A percentile compares a stretch with the other conserved stretches of the same genome.
Conservation (phyloP, 1,140 invertebrate genomes). For the Conus betulinus region DNA sequence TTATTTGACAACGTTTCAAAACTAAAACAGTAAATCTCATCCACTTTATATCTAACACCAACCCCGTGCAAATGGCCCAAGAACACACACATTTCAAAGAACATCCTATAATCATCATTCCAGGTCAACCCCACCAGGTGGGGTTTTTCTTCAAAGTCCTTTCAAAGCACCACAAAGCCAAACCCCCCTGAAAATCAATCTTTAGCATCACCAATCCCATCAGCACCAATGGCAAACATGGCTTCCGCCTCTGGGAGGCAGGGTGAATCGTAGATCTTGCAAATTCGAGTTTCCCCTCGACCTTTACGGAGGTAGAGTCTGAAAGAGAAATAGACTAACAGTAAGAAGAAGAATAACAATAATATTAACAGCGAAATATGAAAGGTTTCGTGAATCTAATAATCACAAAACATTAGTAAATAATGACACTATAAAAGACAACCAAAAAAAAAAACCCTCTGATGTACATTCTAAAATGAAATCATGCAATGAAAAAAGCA, state of each 20-base stretch:
- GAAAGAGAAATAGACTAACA: slow-evolving; percentile 46
- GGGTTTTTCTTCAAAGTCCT: neutral
- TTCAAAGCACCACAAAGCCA: neutral
- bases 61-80: neutral
- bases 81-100: neutral
- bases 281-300: slow-evolving; percentile 95
- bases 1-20: neutral
- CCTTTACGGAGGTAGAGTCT: slow-evolving; percentile 96
- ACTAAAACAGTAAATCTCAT: slow-evolving; percentile 1
- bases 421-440: no score
- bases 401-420: no score
- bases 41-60: neutral
- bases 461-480: no score
- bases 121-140: no score
- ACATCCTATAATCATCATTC: neutral
- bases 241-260: slow-evolving; percentile 98
- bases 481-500: no score
- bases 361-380: neutral
- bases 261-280: slow-evolving; percentile 99
- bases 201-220: slow-evolving; percentile 97
- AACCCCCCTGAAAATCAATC: slow-evolving; percentile 77
- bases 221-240: slow-evolving; percentile 96
- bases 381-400: neutral
- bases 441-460: no score
- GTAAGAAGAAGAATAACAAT: slow-evolving; percentile 45